These are phyloP conservation scores for Albula goreensis DNA, from an alignment of 2,113 vertebrate species.

Conservation along the genomic window DNA sequence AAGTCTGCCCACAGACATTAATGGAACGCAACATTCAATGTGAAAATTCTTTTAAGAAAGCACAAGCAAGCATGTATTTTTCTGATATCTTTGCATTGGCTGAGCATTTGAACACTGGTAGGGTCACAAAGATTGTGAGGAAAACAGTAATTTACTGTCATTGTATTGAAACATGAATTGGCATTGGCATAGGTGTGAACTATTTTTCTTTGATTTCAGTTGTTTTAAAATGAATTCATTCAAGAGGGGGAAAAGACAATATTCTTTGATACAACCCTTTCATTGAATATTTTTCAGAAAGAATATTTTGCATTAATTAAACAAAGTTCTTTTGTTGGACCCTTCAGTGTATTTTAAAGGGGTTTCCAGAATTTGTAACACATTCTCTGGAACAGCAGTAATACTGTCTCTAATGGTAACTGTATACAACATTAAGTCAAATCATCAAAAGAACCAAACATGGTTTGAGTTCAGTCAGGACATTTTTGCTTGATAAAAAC, in stretches of 20 bases:
- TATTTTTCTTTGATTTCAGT: slow-evolving; percentile 10
- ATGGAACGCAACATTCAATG: neutral
- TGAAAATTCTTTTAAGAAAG: slow-evolving; percentile 10
- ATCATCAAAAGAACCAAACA: neutral
- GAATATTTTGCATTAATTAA: slow-evolving; percentile 11
- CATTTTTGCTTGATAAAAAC: neutral
- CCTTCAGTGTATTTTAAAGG: neutral
- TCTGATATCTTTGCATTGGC: neutral
- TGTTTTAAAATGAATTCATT: neutral
- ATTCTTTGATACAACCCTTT: neutral
- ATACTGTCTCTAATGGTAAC: neutral
- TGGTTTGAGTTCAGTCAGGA: neutral
- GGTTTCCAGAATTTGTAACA: neutral
- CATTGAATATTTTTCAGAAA: neutral
- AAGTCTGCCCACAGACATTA: neutral
- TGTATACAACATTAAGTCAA: neutral
- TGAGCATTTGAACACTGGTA: neutral
- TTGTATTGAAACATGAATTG: slow-evolving; percentile 10
- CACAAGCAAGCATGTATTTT: slow-evolving; percentile 4
- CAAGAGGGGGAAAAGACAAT: neutral
- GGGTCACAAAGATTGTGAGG: neutral
- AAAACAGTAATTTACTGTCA: neutral
- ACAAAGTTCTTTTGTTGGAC: slow-evolving; percentile 14
- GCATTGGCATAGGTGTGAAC: neutral
- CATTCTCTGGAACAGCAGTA: neutral